These are phyloP conservation scores for Eurosta solidaginis DNA, from an alignment of 1,140 invertebrate species.

Conservation along the genomic window DNA sequence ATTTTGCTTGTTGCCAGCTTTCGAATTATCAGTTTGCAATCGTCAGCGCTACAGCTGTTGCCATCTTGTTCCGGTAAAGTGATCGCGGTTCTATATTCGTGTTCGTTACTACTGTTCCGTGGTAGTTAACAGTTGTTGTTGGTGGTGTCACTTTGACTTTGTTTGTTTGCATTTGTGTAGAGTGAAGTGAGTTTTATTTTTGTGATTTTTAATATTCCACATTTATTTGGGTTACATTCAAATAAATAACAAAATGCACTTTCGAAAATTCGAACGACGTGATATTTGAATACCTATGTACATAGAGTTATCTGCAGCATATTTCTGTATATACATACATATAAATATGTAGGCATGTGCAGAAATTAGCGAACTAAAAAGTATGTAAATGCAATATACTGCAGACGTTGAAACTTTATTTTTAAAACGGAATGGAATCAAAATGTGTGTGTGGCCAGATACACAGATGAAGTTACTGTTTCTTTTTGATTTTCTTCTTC, in stretches of 20 bases:
- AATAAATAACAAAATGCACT: conserved; percentile 1
- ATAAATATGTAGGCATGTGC: no score
- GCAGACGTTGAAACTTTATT: neutral
- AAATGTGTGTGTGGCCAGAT: neutral
- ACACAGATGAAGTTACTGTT: neutral
- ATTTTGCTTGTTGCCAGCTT: neutral
- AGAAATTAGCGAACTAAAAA: no score
- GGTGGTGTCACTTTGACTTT: neutral
- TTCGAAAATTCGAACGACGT: neutral
- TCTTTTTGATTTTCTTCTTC: neutral
- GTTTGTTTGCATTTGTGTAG: conserved; percentile 25
- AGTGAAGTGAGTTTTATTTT: conserved; percentile 17
- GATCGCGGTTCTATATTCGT: neutral
- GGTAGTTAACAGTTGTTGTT: conserved; percentile 5
- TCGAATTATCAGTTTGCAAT: neutral
- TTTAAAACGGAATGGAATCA: neutral
- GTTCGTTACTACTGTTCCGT: neutral
- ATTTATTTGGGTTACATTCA: conserved; percentile 19
- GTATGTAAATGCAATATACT: neutral
- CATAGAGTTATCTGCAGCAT: no score
- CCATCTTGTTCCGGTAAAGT: conserved; percentile 15
- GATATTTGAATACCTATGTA: no score
- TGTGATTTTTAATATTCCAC: neutral
- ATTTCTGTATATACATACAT: no score
- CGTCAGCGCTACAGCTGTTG: neutral